A percentile compares a stretch with the other conserved stretches of the same genome.
Evolutionary conservation across 1,140 invertebrate genomes (phyloP).

Genomic region (Bombus balteatus): DNA sequence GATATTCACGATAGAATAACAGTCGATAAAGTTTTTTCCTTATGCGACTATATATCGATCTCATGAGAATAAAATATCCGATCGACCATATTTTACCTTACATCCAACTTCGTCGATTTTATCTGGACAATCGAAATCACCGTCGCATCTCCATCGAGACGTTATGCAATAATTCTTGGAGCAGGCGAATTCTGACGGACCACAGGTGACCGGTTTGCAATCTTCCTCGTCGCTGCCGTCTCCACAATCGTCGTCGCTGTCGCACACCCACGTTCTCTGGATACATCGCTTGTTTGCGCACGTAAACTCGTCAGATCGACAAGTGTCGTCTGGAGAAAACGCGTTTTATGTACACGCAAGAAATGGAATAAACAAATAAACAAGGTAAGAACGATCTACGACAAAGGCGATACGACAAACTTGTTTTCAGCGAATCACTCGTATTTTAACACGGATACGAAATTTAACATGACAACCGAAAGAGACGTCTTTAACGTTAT

Average conservation of each 20-base stretch:
- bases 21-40: too few relatives aligned
- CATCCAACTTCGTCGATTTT: constrained; percentile 90
- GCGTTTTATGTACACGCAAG: neutral
- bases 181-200: constrained; percentile 89
- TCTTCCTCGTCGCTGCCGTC: constrained; percentile 91
- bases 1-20: neutral
- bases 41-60: too few relatives aligned
- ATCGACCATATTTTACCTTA: constrained; percentile 43
- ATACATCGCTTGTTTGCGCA: constrained; percentile 95
- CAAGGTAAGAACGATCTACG: neutral
- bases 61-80: neutral
- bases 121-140: constrained; percentile 92
- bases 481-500: neutral
- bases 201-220: constrained; percentile 88
- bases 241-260: constrained; percentile 93
- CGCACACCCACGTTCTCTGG: constrained; percentile 93
- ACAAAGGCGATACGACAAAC: neutral
- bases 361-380: neutral
- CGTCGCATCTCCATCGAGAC: constrained; percentile 92
- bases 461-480: neutral
- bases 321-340: constrained; percentile 88
- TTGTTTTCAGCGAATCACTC: neutral
- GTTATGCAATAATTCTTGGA: constrained; percentile 86
- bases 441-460: neutral
- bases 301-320: constrained; percentile 94